A percentile compares a stretch with the other conserved stretches of the same genome.
Evolutionary conservation across 2,113 vertebrate genomes (phyloP).

Genomic region (Numenius arquata): DNA sequence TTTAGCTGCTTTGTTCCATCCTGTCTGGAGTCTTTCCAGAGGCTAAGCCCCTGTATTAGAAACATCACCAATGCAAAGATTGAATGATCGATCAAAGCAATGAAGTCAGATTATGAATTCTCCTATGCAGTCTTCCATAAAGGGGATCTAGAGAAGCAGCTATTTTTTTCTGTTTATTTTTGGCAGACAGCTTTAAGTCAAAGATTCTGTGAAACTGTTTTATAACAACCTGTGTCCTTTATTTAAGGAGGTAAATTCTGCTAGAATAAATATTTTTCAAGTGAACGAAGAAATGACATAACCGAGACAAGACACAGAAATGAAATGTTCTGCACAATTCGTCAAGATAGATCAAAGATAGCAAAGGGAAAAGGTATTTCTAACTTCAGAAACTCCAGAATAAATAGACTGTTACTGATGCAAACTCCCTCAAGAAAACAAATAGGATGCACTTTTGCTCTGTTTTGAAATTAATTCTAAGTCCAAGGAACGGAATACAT

Average conservation of each 20-base stretch:
- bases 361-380: slow-evolving; percentile 59
- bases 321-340: background rate
- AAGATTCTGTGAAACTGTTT: background rate
- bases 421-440: slow-evolving; percentile 67
- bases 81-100: slow-evolving; percentile 74
- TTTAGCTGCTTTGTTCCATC: slow-evolving; percentile 70
- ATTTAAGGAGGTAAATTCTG: slow-evolving; percentile 17
- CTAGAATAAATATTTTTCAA: slow-evolving; percentile 42
- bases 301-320: slow-evolving; percentile 12
- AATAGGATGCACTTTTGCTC: slow-evolving; percentile 73
- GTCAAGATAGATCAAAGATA: slow-evolving; percentile 37
- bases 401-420: slow-evolving; percentile 66
- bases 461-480: slow-evolving; percentile 76
- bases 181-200: slow-evolving; percentile 7
- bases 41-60: slow-evolving; percentile 63
- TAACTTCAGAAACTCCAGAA: slow-evolving; percentile 69
- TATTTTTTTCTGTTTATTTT: slow-evolving; percentile 42
- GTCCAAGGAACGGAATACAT: slow-evolving; percentile 74
- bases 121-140: slow-evolving; percentile 50
- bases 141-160: slow-evolving; percentile 17
- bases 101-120: slow-evolving; percentile 55
- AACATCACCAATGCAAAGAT: slow-evolving; percentile 70
- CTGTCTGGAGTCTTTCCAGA: slow-evolving; percentile 70
- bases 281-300: background rate
- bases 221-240: background rate